Conservation (phyloP, 2,888 invertebrate species). For the Tanytarsus gracilentus region DNA sequence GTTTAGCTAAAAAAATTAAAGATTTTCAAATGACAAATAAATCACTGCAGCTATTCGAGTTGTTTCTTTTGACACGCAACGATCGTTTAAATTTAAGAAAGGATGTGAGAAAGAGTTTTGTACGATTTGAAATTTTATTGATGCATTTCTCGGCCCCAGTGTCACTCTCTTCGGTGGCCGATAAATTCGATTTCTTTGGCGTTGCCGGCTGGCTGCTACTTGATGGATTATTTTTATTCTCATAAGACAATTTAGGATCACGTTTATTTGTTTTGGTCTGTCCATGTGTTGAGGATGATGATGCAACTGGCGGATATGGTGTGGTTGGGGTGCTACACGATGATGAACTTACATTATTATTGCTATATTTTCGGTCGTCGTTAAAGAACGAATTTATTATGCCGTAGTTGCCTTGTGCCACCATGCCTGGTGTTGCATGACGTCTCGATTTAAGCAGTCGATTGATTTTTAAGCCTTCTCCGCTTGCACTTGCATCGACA, state of each 20-base stretch:
- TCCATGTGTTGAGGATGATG: slow-evolving; percentile 1
- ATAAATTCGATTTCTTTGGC: slow-evolving; percentile 20
- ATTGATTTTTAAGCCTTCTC: slow-evolving; percentile 2
- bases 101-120: slow-evolving; percentile 40
- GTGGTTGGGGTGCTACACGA: slow-evolving; percentile 22
- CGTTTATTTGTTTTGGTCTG: slow-evolving; percentile 19
- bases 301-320: background rate
- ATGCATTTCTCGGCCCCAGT: slow-evolving; percentile 12
- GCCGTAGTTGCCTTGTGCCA: background rate
- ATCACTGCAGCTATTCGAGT: slow-evolving; percentile 42
- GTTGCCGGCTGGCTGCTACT: slow-evolving; percentile 4
- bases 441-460: slow-evolving; percentile 4
- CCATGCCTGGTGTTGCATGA: slow-evolving; percentile 20
- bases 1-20: background rate
- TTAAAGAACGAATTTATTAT: slow-evolving; percentile 13
- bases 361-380: slow-evolving; percentile 7
- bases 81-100: slow-evolving; percentile 41
- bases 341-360: slow-evolving; percentile 29
- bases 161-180: slow-evolving; percentile 26
- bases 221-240: slow-evolving; percentile 9
- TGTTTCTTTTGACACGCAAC: slow-evolving; percentile 38
- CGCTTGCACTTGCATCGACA: background rate
- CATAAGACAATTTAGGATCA: slow-evolving; percentile 31
- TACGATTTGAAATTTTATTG: slow-evolving; percentile 36
- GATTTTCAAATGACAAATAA: slow-evolving; percentile 39